Base-by-base conservation (phyloP, 2,888 invertebrate genomes). In the Chymomyza caudatula region DNA sequence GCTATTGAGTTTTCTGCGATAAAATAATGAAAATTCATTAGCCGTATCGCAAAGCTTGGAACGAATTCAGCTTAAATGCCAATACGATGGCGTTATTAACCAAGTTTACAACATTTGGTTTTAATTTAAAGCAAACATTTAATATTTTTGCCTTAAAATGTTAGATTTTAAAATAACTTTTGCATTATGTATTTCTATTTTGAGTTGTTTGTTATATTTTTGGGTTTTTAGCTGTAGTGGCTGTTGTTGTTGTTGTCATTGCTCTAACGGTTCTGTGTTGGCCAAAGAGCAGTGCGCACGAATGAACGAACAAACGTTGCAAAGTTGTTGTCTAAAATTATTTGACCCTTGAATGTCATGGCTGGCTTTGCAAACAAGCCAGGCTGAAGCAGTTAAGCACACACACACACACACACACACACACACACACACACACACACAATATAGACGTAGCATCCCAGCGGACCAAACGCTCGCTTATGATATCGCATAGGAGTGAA, bases 331-430 rank as follows among this genome's bases (percentile, higher is more conserved):
- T 44, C 68, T 60, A 76, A 74, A 64, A 69, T 67, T 63, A 78
- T 63, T 67, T 76, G 79, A 76, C 79, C 74, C 77, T 70, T 76
- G 79, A 76, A 76, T 76, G 79, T 78, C 76, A 73, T 65, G 65
- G 61, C 69, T 37, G 11, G 29, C 29, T 37, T 29, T 37, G 29
- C 29, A 37, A 37, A 37, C 29, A 37, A 37, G 11, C 8, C 29
- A 4, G 29, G 29, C 11, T 37, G 1, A 11, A 37, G 11, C 29
- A 37, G 29, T 37, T 37, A 37, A 25, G 25, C 25, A 25, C 25
- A 25, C 25, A 25, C 25, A 25, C 25, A 37, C 29, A 4, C 44
- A 44, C 69, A 55, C 23, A 62, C 44, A 55, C 42, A 47, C 49
- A 43, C 15, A 44, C 2, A 52, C 42, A 53, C 52, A 43, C 37